phyloP scores from a whole-genome alignment of 2,888 invertebrate genomes.

The Diadromus collaris region DNA sequence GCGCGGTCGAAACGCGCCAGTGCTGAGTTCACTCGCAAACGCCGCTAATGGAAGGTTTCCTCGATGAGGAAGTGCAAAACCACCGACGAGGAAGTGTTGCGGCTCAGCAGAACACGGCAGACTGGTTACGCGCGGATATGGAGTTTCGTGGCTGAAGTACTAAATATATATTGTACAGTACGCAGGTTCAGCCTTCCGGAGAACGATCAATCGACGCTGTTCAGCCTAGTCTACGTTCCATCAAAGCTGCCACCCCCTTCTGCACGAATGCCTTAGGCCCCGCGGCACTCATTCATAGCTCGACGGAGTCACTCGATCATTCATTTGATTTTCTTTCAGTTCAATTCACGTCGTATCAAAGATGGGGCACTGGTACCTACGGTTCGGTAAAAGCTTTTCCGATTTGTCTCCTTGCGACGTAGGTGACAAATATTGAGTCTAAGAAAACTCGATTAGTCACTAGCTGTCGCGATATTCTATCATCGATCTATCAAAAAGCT shows the following conservation, averaged over 20 bases:
- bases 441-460: not conserved
- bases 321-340: conserved; percentile 45
- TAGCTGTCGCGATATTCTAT: not conserved
- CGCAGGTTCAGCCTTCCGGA: conserved; percentile 6
- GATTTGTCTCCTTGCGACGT: conserved; percentile 32
- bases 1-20: no score
- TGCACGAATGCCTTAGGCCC: conserved; percentile 4
- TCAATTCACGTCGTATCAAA: conserved; percentile 35
- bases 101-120: not conserved
- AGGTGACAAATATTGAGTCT: conserved; percentile 23
- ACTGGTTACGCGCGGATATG: not conserved
- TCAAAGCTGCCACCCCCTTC: conserved; percentile 29
- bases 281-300: conserved; percentile 33
- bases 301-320: conserved; percentile 41
- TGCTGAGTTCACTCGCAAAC: not conserved
- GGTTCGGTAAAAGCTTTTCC: conserved; percentile 10
- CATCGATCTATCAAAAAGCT: not conserved
- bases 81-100: not conserved
- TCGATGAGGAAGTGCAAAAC: not conserved
- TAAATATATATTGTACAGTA: conserved; percentile 9
- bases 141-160: not conserved
- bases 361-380: conserved; percentile 3
- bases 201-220: conserved; percentile 48
- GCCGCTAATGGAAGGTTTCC: not conserved
- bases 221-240: conserved; percentile 47